Evolutionary conservation across 2,797 vertebrate genomes (phyloP).

Genomic region (Takifugu ocellatus): DNA sequence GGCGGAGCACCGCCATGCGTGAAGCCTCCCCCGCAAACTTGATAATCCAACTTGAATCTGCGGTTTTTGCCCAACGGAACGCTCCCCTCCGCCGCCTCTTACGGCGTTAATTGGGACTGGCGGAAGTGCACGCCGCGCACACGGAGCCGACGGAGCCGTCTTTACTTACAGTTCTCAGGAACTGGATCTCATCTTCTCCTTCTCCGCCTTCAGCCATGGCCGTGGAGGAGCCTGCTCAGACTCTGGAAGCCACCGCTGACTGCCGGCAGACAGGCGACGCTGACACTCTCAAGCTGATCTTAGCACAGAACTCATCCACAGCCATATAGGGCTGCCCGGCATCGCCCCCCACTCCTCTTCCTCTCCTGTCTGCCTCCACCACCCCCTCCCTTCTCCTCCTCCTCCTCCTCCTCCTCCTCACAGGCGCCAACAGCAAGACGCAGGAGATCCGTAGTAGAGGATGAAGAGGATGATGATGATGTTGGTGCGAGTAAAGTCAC

Average conservation of each 20-base stretch:
- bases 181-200: slow-evolving; percentile 98
- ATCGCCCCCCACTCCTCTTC: slow-evolving; percentile 41
- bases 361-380: slow-evolving; percentile 6
- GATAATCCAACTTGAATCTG: slow-evolving; percentile 11
- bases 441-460: slow-evolving; percentile 19
- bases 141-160: not conserved
- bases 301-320: slow-evolving; percentile 90
- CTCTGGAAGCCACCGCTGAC: slow-evolving; percentile 81
- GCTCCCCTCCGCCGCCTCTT: not conserved
- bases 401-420: slow-evolving; percentile 15
- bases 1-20: slow-evolving; percentile 7
- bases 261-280: slow-evolving; percentile 77
- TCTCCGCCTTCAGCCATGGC: slow-evolving; percentile 97
- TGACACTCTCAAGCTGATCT: slow-evolving; percentile 81
- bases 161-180: slow-evolving; percentile 96
- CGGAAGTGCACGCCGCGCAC: slow-evolving; percentile 5
- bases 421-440: slow-evolving; percentile 41
- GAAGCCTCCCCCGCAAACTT: slow-evolving; percentile 26
- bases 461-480: slow-evolving; percentile 6
- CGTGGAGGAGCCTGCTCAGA: slow-evolving; percentile 86
- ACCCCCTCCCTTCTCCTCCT: slow-evolving; percentile 8
- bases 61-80: not conserved
- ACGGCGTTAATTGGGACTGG: slow-evolving; percentile 2
- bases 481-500: not conserved
- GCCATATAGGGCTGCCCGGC: slow-evolving; percentile 89